Evolutionary conservation across 2,888 invertebrate species (phyloP), one percentile per base, ranked within the genome.

Genomic region (Empis livida): DNA sequence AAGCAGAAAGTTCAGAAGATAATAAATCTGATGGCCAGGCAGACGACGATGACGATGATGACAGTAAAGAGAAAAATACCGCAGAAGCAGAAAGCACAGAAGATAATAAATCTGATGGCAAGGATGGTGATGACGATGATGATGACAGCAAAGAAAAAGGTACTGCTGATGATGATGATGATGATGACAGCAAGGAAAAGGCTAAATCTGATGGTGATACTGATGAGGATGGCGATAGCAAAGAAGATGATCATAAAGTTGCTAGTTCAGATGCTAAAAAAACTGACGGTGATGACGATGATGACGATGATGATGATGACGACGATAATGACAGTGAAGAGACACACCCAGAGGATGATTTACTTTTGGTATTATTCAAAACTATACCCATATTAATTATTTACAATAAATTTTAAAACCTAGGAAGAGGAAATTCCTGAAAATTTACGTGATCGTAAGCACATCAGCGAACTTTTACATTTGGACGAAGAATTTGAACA

Each of bases 391-490:
- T 30, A 43, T 31, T 14, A 43, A n/a, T 10, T 43, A 16, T 31
- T 40, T 38, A 35, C 48, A 46, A 46, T 45, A 48, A 48, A 42
- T 49, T 49, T 45, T 49, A 9, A 11, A 42, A 13, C 14, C 27
- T 41, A 83, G 77, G 83, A 81, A 61, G 76, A 77, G 55, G 81
- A 81, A 62, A 80, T 87, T 55, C 87, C 88, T 5, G 78, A 81
- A 59, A 82, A 87, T 55, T 72, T 87, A 45, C 77, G 91, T 63
- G 78, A 83, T 45, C 78, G 89, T 53, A 82, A 82, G 45, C 89
- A 91, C 61, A 81, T 93, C 49, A 79, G 79, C 50, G 81, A 86
- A 62, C 76, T 93, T 41, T 68, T 93, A 40, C 82, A 84, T 62
- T 67, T 93, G 49, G 85, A 89, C 56, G 82, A 83, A 50, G 85